Base-by-base conservation (phyloP, 64 coral and sea anemone species). In the Montipora efflorescens region DNA sequence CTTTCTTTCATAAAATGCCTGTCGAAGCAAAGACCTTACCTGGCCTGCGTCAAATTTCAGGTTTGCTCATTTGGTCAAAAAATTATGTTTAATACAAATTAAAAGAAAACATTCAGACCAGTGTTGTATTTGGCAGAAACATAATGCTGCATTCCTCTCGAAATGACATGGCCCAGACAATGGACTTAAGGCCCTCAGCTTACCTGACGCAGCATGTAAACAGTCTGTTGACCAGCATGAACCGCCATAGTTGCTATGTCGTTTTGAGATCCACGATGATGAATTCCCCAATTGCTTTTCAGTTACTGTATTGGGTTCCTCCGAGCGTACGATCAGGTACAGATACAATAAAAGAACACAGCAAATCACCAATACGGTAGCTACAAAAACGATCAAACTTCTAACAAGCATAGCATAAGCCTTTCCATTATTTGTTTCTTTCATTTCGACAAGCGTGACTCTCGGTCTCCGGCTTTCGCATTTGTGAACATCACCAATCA, bases 151-250 rank as follows among this genome's bases (percentile, higher is more conserved):
- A 64, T 64, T 11, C 23, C 23, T 25, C 23, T 25, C 23, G 14
- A 12, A 64, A 12, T 15, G 14, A 4, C 61, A 64, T 8, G 13
- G 8, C 9, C 14, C 4, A 14, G 61, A 12, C 10, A 64, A 14
- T 21, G 52, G 52, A 50, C 25, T 18, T 4, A 46, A 16, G 4
- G 3, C 16, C 16, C 16, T 50, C 7, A 1, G n/a, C 92, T 71
- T 70, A 93, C 92, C 92, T 80, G 83, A 43, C 8, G 62, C 59
- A 5, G 92, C 86, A 16, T 93, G 92, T 67, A 93, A 67, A 20
- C 92, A 93, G 8, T 88, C 67, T 80, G 50, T 79, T 43, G 92
- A 70, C 92, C 92, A 93, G 49, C 92, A 93, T 8, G 51, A 77
- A 9, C 87, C 76, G 5, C 87, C 72, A 89, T 66, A 59, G 23